Evolutionary conservation across 2,888 invertebrate genomes (phyloP).

Genomic region (Megalurothrips usitatus): DNA sequence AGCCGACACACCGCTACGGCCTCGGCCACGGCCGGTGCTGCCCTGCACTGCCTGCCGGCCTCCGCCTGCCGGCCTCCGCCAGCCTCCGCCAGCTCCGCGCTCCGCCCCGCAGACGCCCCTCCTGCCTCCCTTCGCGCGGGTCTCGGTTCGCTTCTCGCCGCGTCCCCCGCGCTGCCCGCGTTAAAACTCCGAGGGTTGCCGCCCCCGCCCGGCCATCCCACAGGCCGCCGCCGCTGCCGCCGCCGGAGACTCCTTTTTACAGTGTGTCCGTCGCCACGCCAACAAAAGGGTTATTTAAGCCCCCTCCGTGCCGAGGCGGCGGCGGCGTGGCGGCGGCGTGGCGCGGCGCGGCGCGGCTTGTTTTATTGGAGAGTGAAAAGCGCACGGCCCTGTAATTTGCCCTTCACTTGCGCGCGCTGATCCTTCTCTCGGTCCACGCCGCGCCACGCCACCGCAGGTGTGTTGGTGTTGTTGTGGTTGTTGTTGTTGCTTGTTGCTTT

Average conservation of each 20-base stretch:
- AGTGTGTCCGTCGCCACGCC: too few relatives aligned
- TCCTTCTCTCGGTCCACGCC: constrained; percentile 41
- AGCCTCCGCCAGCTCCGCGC: neutral
- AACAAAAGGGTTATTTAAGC: too few relatives aligned
- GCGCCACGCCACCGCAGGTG: neutral
- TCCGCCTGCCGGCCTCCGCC: neutral
- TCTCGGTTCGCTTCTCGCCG: too few relatives aligned
- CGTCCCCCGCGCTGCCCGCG: too few relatives aligned
- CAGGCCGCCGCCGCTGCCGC: too few relatives aligned
- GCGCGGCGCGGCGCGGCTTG: neutral
- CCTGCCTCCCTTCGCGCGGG: neutral
- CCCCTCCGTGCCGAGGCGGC: neutral
- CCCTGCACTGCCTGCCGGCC: neutral
- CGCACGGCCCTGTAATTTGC: constrained; percentile 21
- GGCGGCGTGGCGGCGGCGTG: neutral
- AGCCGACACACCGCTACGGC: neutral
- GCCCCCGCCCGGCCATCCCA: too few relatives aligned
- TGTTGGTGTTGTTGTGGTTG: too few relatives aligned
- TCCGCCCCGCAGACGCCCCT: neutral
- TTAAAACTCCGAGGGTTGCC: too few relatives aligned
- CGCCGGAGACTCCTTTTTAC: too few relatives aligned
- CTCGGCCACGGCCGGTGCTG: neutral
- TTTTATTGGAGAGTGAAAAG: constrained; percentile 4
- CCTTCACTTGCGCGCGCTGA: constrained; percentile 31
- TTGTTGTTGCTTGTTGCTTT: too few relatives aligned